A percentile compares a stretch with the other conserved stretches of the same genome.
phyloP scores from a whole-genome alignment of 1,140 invertebrate species.

The Ceratosolen fusciceps region DNA sequence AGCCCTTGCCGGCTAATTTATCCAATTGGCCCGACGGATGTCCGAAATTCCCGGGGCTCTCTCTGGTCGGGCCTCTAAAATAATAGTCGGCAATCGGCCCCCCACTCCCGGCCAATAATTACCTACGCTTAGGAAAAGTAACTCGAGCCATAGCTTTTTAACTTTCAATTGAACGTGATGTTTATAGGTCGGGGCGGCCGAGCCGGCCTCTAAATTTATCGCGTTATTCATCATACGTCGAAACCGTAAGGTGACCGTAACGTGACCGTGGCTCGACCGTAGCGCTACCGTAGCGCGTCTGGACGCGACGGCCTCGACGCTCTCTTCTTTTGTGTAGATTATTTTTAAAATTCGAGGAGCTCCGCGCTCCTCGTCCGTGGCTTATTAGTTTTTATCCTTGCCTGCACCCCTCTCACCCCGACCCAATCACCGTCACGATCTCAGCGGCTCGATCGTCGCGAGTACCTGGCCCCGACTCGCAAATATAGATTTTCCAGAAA shows the following conservation, averaged over 20 bases:
- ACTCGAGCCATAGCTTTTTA: neutral
- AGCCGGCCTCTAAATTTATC: constrained; percentile 33
- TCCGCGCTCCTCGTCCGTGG: neutral
- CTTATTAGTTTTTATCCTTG: constrained; percentile 22
- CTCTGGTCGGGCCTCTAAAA: neutral
- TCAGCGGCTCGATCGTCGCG: neutral
- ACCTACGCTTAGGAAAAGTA: neutral
- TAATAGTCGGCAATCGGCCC: neutral
- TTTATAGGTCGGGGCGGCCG: neutral
- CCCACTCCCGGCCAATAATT: neutral
- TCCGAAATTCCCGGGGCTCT: neutral
- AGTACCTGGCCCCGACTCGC: constrained; percentile 1
- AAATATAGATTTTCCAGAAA: constrained; percentile 48
- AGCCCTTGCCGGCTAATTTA: neutral
- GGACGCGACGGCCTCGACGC: too few relatives aligned
- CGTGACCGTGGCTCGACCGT: too few relatives aligned
- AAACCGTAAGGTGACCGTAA: too few relatives aligned
- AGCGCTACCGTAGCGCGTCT: too few relatives aligned
- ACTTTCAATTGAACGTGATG: neutral
- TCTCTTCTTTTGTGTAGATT: constrained; percentile 3
- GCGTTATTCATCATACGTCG: constrained; percentile 22
- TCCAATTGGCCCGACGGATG: neutral
- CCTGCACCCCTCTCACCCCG: too few relatives aligned
- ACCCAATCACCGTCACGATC: too few relatives aligned
- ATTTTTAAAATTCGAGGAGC: constrained; percentile 42